These are phyloP conservation scores for Engystomops pustulosus DNA, from an alignment of 2,113 vertebrate species.

Conservation along the genomic window DNA sequence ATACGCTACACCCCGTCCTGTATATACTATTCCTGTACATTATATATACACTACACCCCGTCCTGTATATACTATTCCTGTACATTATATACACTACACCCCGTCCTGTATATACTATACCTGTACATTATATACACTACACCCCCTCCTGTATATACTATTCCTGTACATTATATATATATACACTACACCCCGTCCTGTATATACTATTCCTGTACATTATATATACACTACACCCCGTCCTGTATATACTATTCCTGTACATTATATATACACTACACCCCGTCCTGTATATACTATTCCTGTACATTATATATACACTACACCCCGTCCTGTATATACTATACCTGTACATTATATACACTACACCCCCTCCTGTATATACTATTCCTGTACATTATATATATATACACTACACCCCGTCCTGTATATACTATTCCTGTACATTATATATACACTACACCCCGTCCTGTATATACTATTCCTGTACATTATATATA, in stretches of 20 bases:
- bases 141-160: too few relatives aligned
- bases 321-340: too few relatives aligned
- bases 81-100: background rate
- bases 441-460: background rate
- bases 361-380: background rate
- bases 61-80: background rate
- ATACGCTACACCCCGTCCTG: background rate
- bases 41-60: background rate
- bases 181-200: background rate
- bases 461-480: background rate
- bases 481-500: background rate
- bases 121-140: background rate
- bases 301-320: background rate
- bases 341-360: background rate
- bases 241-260: background rate
- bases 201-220: background rate
- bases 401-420: background rate
- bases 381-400: background rate
- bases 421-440: background rate
- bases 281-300: background rate
- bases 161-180: background rate
- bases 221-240: background rate
- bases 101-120: background rate
- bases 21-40: background rate
- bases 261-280: background rate